phyloP scores from a whole-genome alignment of 2,113 vertebrate species.

The Machaerirhynchus nigripectus region DNA sequence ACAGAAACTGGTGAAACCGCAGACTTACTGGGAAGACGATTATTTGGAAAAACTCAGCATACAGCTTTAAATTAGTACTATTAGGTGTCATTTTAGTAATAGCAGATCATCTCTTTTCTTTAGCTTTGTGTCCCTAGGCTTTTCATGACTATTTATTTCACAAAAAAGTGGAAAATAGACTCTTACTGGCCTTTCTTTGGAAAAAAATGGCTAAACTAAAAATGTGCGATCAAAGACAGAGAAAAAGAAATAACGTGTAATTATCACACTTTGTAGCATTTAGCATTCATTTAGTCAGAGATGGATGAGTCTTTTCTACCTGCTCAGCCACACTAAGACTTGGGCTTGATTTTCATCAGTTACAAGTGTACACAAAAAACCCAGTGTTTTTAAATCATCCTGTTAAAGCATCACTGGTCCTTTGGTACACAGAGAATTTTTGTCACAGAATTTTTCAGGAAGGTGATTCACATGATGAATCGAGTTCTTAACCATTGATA shows the following conservation, averaged over 20 bases:
- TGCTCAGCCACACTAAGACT: neutral
- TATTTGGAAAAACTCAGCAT: neutral
- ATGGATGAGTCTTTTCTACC: neutral
- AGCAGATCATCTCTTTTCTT: neutral
- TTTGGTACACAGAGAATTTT: neutral
- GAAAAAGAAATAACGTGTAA: neutral
- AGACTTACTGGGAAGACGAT: neutral
- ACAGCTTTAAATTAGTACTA: neutral
- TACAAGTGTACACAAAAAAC: neutral
- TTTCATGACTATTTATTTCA: neutral
- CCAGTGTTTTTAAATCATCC: neutral
- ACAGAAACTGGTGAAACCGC: neutral
- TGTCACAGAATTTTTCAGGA: neutral
- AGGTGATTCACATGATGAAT: neutral
- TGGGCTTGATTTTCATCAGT: neutral
- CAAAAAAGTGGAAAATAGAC: neutral
- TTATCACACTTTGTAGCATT: neutral
- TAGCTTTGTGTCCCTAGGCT: neutral
- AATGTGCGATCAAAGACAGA: neutral
- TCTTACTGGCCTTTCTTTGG: neutral
- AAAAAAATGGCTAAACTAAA: neutral
- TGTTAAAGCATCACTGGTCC: neutral
- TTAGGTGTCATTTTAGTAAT: neutral
- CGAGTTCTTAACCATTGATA: neutral
- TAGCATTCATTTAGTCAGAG: neutral